Percentiles rank a stretch among this genome's conserved stretches.
Conservation (phyloP, 2,888 invertebrate genomes). For the Napeogenes inachia region DNA sequence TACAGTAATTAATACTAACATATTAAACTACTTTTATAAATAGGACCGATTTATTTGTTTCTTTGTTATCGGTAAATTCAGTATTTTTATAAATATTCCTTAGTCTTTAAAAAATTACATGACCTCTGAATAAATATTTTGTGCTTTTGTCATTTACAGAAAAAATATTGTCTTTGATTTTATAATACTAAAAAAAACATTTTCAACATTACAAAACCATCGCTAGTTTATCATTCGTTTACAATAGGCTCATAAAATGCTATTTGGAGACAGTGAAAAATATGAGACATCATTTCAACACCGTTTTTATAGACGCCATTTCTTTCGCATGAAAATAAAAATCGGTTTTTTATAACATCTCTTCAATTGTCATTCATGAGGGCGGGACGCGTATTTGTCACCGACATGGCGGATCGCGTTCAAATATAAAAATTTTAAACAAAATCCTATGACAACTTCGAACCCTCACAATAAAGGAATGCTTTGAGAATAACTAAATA, state of each 20-base stretch:
- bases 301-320: conserved; percentile 74
- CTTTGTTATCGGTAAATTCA: too few species aligned
- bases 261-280: conserved; percentile 72
- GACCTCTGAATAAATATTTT: too few species aligned
- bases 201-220: conserved; percentile 4
- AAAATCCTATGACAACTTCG: conserved; percentile 61
- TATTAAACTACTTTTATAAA: background rate
- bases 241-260: conserved; percentile 67
- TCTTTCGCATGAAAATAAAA: conserved; percentile 75
- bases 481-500: conserved; percentile 36
- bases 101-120: too few species aligned
- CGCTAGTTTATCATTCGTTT: conserved; percentile 22
- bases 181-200: background rate
- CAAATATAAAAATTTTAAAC: conserved; percentile 78
- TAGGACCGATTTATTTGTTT: too few species aligned
- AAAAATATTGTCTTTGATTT: background rate
- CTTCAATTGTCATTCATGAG: conserved; percentile 78
- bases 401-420: conserved; percentile 67
- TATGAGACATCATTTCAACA: conserved; percentile 73
- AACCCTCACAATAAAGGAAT: conserved; percentile 72
- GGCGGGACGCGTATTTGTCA: conserved; percentile 75
- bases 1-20: background rate
- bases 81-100: too few species aligned
- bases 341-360: conserved; percentile 74
- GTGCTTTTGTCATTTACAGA: too few species aligned